phyloP scores from a whole-genome alignment of 2,888 invertebrate species.

The Anarsia innoxiella region DNA sequence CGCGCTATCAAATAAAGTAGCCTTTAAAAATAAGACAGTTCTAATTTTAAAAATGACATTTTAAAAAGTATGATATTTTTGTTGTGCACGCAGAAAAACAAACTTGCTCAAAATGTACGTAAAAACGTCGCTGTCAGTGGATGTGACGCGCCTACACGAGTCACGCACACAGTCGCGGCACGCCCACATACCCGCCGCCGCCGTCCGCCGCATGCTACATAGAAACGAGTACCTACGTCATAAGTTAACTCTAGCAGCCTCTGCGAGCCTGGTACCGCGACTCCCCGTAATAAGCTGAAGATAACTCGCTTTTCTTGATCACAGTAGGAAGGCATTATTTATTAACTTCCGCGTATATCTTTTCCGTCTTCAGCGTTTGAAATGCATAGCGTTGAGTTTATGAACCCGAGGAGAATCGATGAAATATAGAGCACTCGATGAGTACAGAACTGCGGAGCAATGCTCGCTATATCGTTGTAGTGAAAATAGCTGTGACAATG shows the following conservation, averaged over 20 bases:
- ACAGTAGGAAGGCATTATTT: slow-evolving; percentile 48
- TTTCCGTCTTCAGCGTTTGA: slow-evolving; percentile 23
- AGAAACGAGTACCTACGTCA: slow-evolving; percentile 54
- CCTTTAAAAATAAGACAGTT: neutral
- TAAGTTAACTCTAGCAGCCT: slow-evolving; percentile 52
- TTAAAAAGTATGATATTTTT: neutral
- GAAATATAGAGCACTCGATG: too few relatives aligned
- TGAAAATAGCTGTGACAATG: too few relatives aligned
- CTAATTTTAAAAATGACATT: neutral
- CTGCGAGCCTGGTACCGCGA: slow-evolving; percentile 63
- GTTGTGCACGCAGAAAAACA: slow-evolving; percentile 1
- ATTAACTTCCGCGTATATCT: slow-evolving; percentile 50
- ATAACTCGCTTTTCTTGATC: slow-evolving; percentile 70
- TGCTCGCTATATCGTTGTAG: too few relatives aligned
- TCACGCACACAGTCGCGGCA: slow-evolving; percentile 35
- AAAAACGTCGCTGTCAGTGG: slow-evolving; percentile 32
- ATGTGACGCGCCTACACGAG: slow-evolving; percentile 56
- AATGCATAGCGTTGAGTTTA: slow-evolving; percentile 10
- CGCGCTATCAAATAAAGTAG: too few relatives aligned
- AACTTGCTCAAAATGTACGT: slow-evolving; percentile 11
- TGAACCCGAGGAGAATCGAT: slow-evolving; percentile 6
- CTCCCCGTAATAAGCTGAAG: slow-evolving; percentile 73
- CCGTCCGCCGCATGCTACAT: slow-evolving; percentile 37
- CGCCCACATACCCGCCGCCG: slow-evolving; percentile 19
- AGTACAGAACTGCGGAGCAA: too few relatives aligned